These are phyloP conservation scores for Pachyramphus minor DNA, from an alignment of 2,113 vertebrate genomes.

Conservation along the genomic window DNA sequence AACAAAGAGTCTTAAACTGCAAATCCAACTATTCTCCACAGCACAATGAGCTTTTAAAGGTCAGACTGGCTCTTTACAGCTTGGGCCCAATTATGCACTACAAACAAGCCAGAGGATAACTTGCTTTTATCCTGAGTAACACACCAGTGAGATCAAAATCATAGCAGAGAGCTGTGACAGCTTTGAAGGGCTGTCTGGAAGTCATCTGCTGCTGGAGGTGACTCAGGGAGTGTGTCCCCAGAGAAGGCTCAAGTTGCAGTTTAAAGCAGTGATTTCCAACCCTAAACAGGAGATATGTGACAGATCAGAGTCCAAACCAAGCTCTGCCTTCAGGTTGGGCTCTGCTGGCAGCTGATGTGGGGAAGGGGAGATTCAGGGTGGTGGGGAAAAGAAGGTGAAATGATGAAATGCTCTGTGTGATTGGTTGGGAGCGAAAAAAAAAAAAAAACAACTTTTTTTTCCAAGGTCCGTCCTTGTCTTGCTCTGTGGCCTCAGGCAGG, in stretches of 20 bases:
- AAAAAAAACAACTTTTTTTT: accelerated
- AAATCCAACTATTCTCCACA: neutral
- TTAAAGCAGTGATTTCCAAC: neutral
- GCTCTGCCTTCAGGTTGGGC: neutral
- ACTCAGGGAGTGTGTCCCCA: neutral
- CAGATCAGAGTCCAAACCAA: neutral
- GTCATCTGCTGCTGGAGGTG: neutral
- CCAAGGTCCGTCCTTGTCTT: neutral
- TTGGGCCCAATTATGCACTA: neutral
- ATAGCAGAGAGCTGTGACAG: neutral
- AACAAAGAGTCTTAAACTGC: neutral
- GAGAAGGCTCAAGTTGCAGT: neutral
- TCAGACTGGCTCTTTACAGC: neutral
- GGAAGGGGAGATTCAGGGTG: neutral
- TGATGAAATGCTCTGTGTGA: neutral
- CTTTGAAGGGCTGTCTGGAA: neutral
- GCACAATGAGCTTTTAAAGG: neutral
- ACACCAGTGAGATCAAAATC: neutral
- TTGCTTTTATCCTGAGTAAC: neutral
- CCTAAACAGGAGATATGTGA: neutral
- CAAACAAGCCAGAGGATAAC: neutral
- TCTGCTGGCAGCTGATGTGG: neutral
- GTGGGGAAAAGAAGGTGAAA: neutral
- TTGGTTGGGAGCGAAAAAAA: neutral
- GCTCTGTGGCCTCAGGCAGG: neutral